Evolutionary conservation across 2,888 invertebrate genomes (phyloP).

Genomic region (Sipha maydis): DNA sequence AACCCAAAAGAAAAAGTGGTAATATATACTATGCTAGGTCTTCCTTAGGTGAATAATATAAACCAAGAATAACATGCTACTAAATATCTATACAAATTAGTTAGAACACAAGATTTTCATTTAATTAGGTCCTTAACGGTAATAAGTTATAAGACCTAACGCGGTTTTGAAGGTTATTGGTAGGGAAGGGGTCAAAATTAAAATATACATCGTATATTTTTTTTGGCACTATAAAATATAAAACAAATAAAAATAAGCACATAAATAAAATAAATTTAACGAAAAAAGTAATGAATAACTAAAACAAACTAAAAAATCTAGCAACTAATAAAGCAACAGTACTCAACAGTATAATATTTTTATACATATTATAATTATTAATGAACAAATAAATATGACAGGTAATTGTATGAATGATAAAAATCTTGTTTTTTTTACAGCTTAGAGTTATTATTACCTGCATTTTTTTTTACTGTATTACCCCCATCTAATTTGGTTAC

Average conservation of each 20-base stretch:
- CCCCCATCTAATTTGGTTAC: conserved; percentile 49
- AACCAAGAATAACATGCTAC: no score
- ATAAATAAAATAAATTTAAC: not conserved
- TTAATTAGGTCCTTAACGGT: not conserved
- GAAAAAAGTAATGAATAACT: not conserved
- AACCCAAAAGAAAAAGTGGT: no score
- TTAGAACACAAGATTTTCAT: no score
- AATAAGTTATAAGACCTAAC: not conserved
- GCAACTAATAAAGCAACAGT: not conserved
- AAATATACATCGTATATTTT: no score
- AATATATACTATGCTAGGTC: no score
- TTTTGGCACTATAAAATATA: not conserved
- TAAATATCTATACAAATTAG: no score
- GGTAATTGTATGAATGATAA: not conserved
- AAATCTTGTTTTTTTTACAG: not conserved
- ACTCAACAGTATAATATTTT: not conserved
- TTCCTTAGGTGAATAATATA: no score
- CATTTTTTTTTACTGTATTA: conserved; percentile 31
- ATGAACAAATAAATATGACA: not conserved
- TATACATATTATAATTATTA: not conserved
- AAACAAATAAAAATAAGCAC: not conserved
- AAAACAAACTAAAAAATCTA: not conserved
- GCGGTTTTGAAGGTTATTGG: no score
- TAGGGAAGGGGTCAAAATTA: no score
- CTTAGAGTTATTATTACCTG: conserved; percentile 38